Conservation (phyloP, 1,140 invertebrate species). For the Liolophura sinensis region DNA sequence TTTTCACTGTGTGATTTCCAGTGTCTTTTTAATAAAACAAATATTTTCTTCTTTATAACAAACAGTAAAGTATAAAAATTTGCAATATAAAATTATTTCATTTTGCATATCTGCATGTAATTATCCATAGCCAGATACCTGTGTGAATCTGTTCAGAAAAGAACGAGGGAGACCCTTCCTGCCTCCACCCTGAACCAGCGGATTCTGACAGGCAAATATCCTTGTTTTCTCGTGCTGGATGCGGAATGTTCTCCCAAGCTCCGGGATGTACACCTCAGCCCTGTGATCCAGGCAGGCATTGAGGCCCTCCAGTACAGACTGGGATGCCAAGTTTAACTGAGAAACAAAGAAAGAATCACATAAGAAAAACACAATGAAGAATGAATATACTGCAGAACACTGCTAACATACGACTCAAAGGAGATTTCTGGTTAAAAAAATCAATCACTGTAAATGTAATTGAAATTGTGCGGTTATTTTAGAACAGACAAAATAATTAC, state of each 20-base stretch:
- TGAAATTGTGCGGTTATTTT: too few species aligned
- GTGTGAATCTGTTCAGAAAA: slow-evolving; percentile 97
- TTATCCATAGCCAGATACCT: slow-evolving; percentile 63
- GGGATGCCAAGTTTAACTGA: slow-evolving; percentile 92
- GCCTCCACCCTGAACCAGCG: slow-evolving; percentile 92
- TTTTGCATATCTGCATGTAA: not conserved
- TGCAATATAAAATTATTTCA: not conserved
- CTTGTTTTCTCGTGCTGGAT: slow-evolving; percentile 70
- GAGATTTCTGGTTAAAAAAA: too few species aligned
- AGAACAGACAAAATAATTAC: too few species aligned
- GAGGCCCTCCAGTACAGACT: slow-evolving; percentile 96
- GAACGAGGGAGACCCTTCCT: slow-evolving; percentile 94
- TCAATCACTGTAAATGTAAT: too few species aligned
- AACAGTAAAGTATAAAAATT: too few species aligned
- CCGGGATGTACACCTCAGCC: slow-evolving; percentile 94
- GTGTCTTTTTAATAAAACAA: too few species aligned
- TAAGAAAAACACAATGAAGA: too few species aligned
- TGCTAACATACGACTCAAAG: too few species aligned
- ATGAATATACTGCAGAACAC: not conserved
- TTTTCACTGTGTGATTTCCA: too few species aligned
- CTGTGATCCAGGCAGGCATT: slow-evolving; percentile 99
- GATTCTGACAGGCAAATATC: slow-evolving; percentile 98
- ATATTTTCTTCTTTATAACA: too few species aligned
- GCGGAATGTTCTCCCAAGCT: slow-evolving; percentile 85
- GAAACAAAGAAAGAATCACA: too few species aligned